These are phyloP conservation scores for Yoshiicerus persimilis DNA, from an alignment of 1,140 invertebrate genomes.

Conservation along the genomic window DNA sequence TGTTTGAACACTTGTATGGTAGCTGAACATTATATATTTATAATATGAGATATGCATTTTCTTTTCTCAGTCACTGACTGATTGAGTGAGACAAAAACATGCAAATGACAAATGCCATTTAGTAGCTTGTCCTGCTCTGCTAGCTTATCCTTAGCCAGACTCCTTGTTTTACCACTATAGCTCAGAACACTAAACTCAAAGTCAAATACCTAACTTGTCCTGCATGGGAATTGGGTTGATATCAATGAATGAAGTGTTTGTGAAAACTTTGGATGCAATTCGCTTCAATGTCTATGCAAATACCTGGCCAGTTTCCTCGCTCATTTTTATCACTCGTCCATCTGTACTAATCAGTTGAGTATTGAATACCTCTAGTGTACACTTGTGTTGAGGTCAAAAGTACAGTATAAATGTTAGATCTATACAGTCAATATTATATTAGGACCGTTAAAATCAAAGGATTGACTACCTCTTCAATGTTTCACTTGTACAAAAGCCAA, in stretches of 20 bases:
- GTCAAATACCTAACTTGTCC: not conserved
- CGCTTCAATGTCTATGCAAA: not conserved
- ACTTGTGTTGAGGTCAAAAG: not conserved
- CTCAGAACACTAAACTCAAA: not conserved
- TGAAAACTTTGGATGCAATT: not conserved
- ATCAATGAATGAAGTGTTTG: not conserved
- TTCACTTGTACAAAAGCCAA: not conserved
- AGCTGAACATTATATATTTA: not conserved
- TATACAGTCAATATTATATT: not conserved
- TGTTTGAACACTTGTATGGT: not conserved
- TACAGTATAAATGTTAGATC: not conserved
- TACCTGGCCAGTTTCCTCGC: not conserved
- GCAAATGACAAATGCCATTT: not conserved
- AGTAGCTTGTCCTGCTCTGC: not conserved
- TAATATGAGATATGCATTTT: not conserved
- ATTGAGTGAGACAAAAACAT: not conserved
- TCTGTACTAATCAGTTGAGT: not conserved
- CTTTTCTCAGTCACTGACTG: not conserved
- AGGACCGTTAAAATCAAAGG: not conserved
- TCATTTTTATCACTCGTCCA: not conserved
- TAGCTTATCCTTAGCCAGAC: not conserved
- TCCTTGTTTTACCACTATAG: not conserved
- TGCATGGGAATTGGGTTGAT: slow-evolving; percentile 1
- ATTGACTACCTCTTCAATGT: not conserved
- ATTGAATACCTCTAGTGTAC: not conserved